These are phyloP conservation scores for Ctenomys sociabilis DNA, from an alignment of 2,113 vertebrate genomes.

Conservation along the genomic window DNA sequence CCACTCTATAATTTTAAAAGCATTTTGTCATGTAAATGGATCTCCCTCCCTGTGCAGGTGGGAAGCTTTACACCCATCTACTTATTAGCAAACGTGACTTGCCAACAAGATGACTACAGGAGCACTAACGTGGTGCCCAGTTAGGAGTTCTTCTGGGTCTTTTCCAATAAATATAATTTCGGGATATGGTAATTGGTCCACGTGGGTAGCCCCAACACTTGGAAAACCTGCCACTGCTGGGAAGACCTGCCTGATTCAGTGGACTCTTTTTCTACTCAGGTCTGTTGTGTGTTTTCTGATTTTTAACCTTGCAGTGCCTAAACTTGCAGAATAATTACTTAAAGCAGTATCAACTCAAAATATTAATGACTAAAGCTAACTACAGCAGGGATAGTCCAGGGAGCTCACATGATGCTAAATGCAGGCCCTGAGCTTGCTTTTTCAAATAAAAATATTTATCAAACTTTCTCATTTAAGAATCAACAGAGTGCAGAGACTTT, in stretches of 20 bases:
- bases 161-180: constrained; percentile 80
- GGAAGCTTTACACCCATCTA: not conserved
- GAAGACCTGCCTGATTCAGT: constrained; percentile 72
- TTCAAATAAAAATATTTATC: constrained; percentile 82
- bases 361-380: constrained; percentile 79
- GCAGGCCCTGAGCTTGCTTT: constrained; percentile 72
- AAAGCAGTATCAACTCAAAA: constrained; percentile 72
- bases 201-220: constrained; percentile 67
- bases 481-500: constrained; percentile 63
- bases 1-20: constrained; percentile 42
- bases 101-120: constrained; percentile 69
- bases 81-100: constrained; percentile 56
- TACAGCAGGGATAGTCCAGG: constrained; percentile 65
- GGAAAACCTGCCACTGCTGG: constrained; percentile 62
- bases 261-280: constrained; percentile 74
- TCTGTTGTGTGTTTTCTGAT: constrained; percentile 56
- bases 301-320: constrained; percentile 81
- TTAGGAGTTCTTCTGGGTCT: constrained; percentile 74
- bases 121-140: constrained; percentile 74
- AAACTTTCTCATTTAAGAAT: constrained; percentile 67
- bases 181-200: constrained; percentile 77
- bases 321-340: constrained; percentile 85
- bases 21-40: constrained; percentile 66
- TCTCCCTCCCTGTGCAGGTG: constrained; percentile 71
- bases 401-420: constrained; percentile 61